phyloP scores from a whole-genome alignment of 2,888 invertebrate species.

The Cosmia pyralina region DNA sequence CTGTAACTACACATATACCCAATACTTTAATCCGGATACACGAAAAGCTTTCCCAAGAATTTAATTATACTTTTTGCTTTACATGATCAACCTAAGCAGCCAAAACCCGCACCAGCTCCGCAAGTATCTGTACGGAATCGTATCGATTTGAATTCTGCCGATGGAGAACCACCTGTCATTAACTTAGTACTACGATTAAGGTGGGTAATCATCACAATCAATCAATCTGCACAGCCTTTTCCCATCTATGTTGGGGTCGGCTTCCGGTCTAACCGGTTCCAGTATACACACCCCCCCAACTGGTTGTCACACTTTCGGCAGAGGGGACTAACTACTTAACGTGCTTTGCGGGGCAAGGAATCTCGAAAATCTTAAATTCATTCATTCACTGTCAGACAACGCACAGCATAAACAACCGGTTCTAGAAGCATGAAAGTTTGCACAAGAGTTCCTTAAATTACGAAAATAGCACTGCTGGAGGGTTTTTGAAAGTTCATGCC shows the following conservation, averaged over 20 bases:
- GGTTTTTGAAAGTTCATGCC: not conserved
- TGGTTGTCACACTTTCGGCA: too few species aligned
- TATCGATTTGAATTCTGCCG: not conserved
- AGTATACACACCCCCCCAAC: too few species aligned
- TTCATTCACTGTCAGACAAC: not conserved
- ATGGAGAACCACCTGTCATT: slow-evolving; percentile 85
- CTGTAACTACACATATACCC: not conserved
- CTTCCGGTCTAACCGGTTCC: too few species aligned
- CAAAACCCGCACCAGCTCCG: slow-evolving; percentile 1
- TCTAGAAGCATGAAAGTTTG: too few species aligned
- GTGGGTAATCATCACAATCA: slow-evolving; percentile 69
- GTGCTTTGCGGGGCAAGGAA: too few species aligned
- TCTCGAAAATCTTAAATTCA: not conserved
- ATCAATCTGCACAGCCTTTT: too few species aligned
- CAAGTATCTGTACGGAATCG: not conserved
- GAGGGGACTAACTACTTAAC: too few species aligned
- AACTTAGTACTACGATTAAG: slow-evolving; percentile 96
- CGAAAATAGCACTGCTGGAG: not conserved
- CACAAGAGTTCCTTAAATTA: too few species aligned
- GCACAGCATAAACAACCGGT: too few species aligned
- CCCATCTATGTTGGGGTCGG: too few species aligned
- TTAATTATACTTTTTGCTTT: slow-evolving; percentile 11
- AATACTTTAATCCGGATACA: too few species aligned
- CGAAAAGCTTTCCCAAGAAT: not conserved
- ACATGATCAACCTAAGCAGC: slow-evolving; percentile 35